Evolutionary conservation across 1,140 invertebrate genomes (phyloP), one percentile per base, ranked within the genome.

Genomic region (Rhysida immarginata): DNA sequence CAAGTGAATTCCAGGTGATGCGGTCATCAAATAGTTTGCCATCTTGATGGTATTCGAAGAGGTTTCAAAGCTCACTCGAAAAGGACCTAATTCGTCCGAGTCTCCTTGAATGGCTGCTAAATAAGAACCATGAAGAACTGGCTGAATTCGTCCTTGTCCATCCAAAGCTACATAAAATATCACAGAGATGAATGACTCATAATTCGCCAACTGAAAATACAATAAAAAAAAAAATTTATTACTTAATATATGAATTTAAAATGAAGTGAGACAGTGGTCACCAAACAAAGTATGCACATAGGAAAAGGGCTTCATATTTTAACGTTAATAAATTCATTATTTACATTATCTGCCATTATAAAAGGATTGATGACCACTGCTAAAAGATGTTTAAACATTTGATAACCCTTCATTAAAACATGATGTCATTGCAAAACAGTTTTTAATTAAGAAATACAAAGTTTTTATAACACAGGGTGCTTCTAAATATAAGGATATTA

Each of bases 1-100:
- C 2, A 82, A 66, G 61, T 84, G 77, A 0, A 92, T 67, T 2
- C 82, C 80, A n/a, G 79, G 76, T 0, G 82, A 75, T 29, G 79
- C 72, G 0, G 85, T 82, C 59, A 80, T 80, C 0, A 90, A 69
- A 63, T 78, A 84, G 3, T 85, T 87, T 45, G 82, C 79, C 60
- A 86, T 81, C 11, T 81, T 67, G 21, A 85, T 67, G 41, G 71
- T 74, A 26, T 80, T 80, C 53, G 51, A 51, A 55, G 60, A 42
- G 16, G 59, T 50, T n/a, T 49, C 58, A 56, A 75, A 74, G 68
- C 70, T 75, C 43, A 79, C 74, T 26, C 65, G 76, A 65, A 94
- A 95, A 58, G 82, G 78, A n/a, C 86, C 87, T 2, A 95, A 68
- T 24, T 81, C 77, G 14, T 81, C 77, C 0, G 87, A 85, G 60